Conservation (phyloP, 2,888 invertebrate species). For the Microctonus brassicae region DNA sequence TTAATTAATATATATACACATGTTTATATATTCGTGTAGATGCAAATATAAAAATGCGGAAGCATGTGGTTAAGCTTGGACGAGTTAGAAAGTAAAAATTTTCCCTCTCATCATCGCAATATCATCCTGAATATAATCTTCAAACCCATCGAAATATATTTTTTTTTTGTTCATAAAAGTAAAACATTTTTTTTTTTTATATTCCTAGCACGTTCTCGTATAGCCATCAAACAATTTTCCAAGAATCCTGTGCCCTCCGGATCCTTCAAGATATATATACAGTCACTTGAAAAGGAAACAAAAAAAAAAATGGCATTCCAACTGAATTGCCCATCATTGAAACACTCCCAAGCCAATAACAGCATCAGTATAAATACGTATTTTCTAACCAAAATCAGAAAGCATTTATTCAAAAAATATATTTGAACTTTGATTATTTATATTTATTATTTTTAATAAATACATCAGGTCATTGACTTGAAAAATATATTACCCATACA, state of each 20-base stretch:
- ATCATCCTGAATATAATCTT: background rate
- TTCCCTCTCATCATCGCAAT: background rate
- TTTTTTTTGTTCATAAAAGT: background rate
- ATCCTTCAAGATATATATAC: background rate
- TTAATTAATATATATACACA: background rate
- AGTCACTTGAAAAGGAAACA: background rate
- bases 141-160: background rate
- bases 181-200: background rate
- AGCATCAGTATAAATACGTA: background rate
- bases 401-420: background rate
- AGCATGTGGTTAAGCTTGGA: constrained; percentile 2
- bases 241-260: background rate
- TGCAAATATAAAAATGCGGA: background rate
- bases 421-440: too few relatives aligned
- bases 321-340: background rate
- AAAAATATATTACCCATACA: too few relatives aligned
- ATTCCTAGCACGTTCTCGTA: background rate
- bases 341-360: background rate
- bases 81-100: constrained; percentile 16
- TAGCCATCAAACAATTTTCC: background rate
- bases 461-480: too few relatives aligned
- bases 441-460: too few relatives aligned
- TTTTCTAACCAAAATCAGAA: background rate
- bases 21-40: too few relatives aligned
- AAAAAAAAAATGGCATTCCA: background rate